These are phyloP conservation scores for Talpa occidentalis DNA, from an alignment of 2,113 vertebrate genomes.

Conservation along the genomic window DNA sequence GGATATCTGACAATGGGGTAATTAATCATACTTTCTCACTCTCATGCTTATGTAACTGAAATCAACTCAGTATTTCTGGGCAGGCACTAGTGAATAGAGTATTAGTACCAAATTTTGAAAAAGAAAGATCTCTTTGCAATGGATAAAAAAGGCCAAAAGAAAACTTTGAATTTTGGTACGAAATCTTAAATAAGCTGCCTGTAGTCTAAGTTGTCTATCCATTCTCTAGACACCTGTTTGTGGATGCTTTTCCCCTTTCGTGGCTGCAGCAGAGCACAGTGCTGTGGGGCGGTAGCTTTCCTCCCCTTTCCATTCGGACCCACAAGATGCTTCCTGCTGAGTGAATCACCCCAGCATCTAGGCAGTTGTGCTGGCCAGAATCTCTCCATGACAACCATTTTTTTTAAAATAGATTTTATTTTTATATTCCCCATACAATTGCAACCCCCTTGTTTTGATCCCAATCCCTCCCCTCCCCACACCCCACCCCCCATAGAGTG, in stretches of 20 bases:
- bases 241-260: background rate
- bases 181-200: background rate
- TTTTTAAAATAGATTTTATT: too few species aligned
- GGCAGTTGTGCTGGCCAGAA: background rate
- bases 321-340: background rate
- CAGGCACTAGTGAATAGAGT: background rate
- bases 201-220: background rate
- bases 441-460: too few species aligned
- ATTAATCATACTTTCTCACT: background rate
- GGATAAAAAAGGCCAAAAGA: background rate
- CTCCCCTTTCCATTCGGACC: background rate
- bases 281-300: accelerated
- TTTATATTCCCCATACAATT: too few species aligned
- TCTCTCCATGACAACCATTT: background rate
- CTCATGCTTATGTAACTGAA: background rate
- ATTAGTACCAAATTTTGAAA: background rate
- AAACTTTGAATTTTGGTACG: background rate
- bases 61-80: background rate
- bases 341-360: background rate
- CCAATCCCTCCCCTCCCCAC: too few species aligned
- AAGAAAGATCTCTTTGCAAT: background rate
- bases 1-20: background rate
- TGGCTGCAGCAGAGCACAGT: background rate
- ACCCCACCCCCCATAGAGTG: too few species aligned
- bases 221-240: background rate